Base-by-base conservation (phyloP, 2,888 invertebrate genomes). In the Sphaeridia pumilis region DNA sequence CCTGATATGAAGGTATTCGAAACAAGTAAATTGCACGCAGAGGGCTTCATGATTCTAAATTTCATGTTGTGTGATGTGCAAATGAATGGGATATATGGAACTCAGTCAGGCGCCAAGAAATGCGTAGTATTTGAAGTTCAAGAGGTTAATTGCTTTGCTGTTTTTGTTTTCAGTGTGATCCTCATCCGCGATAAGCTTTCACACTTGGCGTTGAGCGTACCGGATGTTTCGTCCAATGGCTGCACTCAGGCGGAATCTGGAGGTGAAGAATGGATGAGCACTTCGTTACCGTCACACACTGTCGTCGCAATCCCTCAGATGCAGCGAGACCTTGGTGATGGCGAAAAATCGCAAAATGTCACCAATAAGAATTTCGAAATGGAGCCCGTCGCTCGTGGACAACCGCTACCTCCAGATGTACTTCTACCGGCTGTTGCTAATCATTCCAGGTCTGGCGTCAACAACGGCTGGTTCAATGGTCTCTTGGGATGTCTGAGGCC, bases 401-500 rank as follows among this genome's bases (percentile, higher is more conserved):
- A 14, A 5, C 22, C 36, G 24, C 35, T 36, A 31, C 24, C 34
- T 36, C n/a, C 48, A 49, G 21, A 43, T 34, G 31, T 47, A 12
- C 22, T 26, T 3, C 53, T 44, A 2, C 56, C 55, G 17, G 41
- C 49, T 36, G 52, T 55, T 38, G 55, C 59, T 45, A 56, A 55
- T 42, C 55, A 57, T 49, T 57, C 57, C 52, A 52, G 48, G 14
- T 12, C 28, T 17, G 24, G 26, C 10, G 26, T 12, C n/a, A 42
- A n/a, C 31, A 47, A 43, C 25, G 78, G 78, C 61, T 38, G 38
- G 38, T 38, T 38, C 17, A 45, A 28, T 87, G 86, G 85, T 78
- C 86, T 69, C 83, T 82, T 58, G 88, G 87, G 88, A 1, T 94
- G 94, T 68, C 80, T 94, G 68, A 78, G 87, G 57, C 88, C 89